Conservation (phyloP, 1,140 invertebrate species). For the Hydropsyche tenuis region DNA sequence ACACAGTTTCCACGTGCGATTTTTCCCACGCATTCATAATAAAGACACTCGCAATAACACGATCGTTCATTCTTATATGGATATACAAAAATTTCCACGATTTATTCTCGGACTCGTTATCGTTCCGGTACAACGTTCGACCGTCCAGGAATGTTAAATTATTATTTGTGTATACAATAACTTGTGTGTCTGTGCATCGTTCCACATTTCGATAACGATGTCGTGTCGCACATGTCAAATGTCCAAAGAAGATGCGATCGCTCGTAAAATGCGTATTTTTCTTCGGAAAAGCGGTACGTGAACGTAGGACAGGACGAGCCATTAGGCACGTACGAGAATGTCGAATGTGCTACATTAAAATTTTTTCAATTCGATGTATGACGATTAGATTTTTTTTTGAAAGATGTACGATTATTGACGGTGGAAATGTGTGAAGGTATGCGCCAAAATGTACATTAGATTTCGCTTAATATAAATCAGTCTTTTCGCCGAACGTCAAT, state of each 20-base stretch:
- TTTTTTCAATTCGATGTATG: too few relatives aligned
- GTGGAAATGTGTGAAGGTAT: too few relatives aligned
- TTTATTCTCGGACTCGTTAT: background rate
- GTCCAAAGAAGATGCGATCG: constrained; percentile 1
- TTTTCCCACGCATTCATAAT: background rate
- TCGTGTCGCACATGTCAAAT: constrained; percentile 1
- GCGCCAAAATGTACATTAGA: too few relatives aligned
- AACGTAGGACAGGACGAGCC: too few relatives aligned
- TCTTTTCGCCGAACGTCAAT: background rate
- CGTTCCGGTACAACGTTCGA: background rate
- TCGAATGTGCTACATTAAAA: too few relatives aligned
- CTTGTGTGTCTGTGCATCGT: background rate
- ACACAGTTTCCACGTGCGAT: background rate
- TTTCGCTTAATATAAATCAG: too few relatives aligned
- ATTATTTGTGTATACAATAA: constrained; percentile 12
- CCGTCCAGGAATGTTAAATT: constrained; percentile 13
- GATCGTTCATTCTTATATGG: background rate
- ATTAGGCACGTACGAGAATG: too few relatives aligned
- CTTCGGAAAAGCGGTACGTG: too few relatives aligned
- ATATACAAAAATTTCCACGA: background rate
- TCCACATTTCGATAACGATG: constrained; percentile 19
- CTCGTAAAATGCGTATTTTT: constrained; percentile 4
- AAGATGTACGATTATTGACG: too few relatives aligned
- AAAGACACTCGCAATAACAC: too few relatives aligned
- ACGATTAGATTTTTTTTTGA: too few relatives aligned